A percentile compares a stretch with the other conserved stretches of the same genome.
These are phyloP conservation scores for Onychostruthus taczanowskii DNA, from an alignment of 2,113 vertebrate species.

Conservation along the genomic window DNA sequence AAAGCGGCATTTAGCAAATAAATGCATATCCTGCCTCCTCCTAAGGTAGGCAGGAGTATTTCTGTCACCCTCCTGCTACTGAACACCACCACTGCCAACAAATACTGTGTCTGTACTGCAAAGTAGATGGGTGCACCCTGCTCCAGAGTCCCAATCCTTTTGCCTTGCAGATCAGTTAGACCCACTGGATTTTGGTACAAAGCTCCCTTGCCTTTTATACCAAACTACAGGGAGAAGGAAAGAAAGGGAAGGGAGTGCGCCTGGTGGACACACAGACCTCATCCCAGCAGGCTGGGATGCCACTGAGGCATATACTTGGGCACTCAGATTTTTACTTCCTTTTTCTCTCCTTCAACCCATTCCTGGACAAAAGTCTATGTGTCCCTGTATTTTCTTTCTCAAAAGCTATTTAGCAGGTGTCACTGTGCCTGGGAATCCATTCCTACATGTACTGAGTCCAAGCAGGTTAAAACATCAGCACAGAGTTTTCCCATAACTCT, in stretches of 20 bases:
- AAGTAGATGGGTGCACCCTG: accelerated
- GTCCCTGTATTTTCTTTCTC: neutral
- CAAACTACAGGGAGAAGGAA: neutral
- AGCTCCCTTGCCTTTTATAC: neutral
- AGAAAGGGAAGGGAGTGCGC: neutral
- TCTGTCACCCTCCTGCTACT: neutral
- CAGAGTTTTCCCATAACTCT: neutral
- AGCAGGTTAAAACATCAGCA: neutral
- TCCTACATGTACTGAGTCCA: neutral
- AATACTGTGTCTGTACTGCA: neutral
- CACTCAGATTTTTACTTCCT: neutral
- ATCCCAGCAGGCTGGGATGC: neutral
- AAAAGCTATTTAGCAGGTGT: neutral
- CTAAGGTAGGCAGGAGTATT: neutral
- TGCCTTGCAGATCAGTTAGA: neutral
- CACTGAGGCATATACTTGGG: neutral
- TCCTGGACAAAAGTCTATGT: neutral
- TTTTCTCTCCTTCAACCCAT: neutral
- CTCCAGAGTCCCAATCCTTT: neutral
- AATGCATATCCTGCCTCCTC: neutral
- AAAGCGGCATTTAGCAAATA: neutral
- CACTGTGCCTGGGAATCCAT: neutral
- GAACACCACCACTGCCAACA: neutral
- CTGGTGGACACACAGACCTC: neutral
- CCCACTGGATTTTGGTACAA: neutral